A percentile compares a stretch with the other conserved stretches of the same genome.
Conservation (phyloP, 2,888 invertebrate species). For the Nephrotoma appendiculata region DNA sequence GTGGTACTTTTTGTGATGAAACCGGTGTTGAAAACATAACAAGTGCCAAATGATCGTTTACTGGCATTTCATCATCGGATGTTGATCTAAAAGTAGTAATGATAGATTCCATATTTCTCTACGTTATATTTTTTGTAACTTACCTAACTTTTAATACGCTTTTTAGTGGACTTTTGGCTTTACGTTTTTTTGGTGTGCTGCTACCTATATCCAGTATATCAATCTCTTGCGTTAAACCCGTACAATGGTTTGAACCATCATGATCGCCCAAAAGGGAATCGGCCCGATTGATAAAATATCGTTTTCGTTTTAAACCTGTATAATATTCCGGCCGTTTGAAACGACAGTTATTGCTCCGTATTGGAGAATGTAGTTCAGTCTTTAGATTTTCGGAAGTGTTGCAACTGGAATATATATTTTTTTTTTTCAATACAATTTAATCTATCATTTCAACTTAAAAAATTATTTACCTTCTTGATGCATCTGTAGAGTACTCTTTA, state of each 20-base stretch:
- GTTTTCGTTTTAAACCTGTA: constrained; percentile 44
- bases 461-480: constrained; percentile 34
- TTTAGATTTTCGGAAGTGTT: constrained; percentile 22
- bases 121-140: neutral
- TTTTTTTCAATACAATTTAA: constrained; percentile 15
- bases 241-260: constrained; percentile 37
- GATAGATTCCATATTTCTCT: neutral
- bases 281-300: constrained; percentile 33
- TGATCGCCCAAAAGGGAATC: constrained; percentile 29
- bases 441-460: too few species aligned
- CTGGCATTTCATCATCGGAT: constrained; percentile 44
- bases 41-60: constrained; percentile 37
- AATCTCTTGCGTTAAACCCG: constrained; percentile 58
- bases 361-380: constrained; percentile 23
- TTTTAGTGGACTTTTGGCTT: constrained; percentile 36
- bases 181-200: constrained; percentile 51
- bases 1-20: constrained; percentile 41
- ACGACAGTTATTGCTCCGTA: constrained; percentile 25
- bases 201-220: constrained; percentile 49
- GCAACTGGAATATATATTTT: constrained; percentile 17
- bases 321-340: constrained; percentile 33
- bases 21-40: constrained; percentile 76
- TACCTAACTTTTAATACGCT: constrained; percentile 47
- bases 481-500: constrained; percentile 26
- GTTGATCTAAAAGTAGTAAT: constrained; percentile 33